Evolutionary conservation across 2,113 vertebrate genomes (phyloP), one percentile per base, ranked within the genome.

Genomic region (Casuarius casuarius): DNA sequence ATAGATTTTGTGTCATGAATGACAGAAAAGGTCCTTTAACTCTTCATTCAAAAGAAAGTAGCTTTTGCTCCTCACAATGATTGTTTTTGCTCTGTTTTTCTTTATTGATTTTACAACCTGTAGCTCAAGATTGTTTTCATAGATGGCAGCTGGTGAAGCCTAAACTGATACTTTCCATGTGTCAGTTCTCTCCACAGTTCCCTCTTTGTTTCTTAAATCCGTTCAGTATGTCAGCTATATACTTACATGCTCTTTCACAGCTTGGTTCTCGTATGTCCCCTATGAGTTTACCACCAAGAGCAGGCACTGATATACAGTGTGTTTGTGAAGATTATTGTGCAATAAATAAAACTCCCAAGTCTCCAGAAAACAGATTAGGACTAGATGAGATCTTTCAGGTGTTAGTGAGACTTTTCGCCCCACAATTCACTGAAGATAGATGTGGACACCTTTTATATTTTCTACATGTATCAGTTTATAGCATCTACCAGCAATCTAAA

Each of bases 51-150:
- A 91, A 77, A 73, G 18, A 7, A 73, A 74, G 33, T 49, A 65
- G 23, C 21, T 76, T 85, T 79, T 79, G 9, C 12, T 83, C 7
- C 44, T 84, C 44, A 48, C 51, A 77, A 26, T 79, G 46, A 71
- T 42, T 94, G 51, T 1, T 83, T 86, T 78, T 85, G 31, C 12
- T 93, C 26, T 56, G 38, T 11, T 91, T 94, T 93, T 74, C 65
- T 91, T 73, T 77, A 89, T 89, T 91, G 72, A 87, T 91, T 93
- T 93, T 89, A 63, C 35, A 83, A 80, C 68, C 56, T 70, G 66
- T 75, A 67, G 70, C 11, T 89, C 46, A 59, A 67, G 77, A 76
- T 61, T 87, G 7, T 87, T 92, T 87, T 84, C 59, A 65, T 65
- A 92, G 49, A 62, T 40, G 38, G 74, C 62, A 94, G 49, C n/a